Evolutionary conservation across 2,113 vertebrate species (phyloP).

Genomic region (Eupsittula cactorum): DNA sequence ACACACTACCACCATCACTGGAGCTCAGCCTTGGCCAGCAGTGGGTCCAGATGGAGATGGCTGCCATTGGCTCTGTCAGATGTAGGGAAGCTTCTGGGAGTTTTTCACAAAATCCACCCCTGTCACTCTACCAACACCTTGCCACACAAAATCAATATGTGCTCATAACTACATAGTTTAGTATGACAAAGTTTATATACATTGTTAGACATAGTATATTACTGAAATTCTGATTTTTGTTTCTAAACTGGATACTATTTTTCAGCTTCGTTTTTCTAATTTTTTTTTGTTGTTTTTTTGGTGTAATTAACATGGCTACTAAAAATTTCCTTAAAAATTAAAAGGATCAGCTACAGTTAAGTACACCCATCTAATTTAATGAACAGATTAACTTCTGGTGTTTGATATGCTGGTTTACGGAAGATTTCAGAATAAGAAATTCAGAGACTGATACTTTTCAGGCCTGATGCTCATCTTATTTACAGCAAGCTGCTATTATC

Average conservation of each 20-base stretch:
- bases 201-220: background rate
- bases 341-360: background rate
- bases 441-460: background rate
- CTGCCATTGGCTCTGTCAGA: background rate
- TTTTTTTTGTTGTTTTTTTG: too few relatives aligned
- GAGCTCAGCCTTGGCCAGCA: rapidly evolving
- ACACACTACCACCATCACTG: rapidly evolving
- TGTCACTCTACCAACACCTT: background rate
- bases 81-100: background rate
- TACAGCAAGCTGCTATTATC: background rate
- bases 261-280: background rate
- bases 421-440: background rate
- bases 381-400: background rate
- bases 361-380: background rate
- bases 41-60: rapidly evolving
- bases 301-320: background rate
- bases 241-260: background rate
- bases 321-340: background rate
- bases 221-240: background rate
- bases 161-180: background rate
- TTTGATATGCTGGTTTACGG: background rate
- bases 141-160: background rate
- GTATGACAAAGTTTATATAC: too few relatives aligned
- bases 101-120: background rate
- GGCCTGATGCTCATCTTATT: background rate